Percentiles rank a stretch among this genome's conserved stretches.
Conservation (phyloP, 2,888 invertebrate genomes). For the Pammene aurita region DNA sequence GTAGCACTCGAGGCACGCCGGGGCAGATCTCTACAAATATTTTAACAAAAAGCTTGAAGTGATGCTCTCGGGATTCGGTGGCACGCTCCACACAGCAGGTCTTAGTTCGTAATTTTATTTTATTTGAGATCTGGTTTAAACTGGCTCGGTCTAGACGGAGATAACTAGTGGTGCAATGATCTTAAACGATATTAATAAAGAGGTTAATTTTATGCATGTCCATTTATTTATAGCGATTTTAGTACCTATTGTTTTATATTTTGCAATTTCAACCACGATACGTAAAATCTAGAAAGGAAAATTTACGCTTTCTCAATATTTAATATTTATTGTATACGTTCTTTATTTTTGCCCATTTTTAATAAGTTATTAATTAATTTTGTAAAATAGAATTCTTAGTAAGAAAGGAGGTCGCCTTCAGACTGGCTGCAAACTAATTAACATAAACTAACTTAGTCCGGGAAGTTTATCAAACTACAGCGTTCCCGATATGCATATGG, state of each 20-base stretch:
- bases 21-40: neutral
- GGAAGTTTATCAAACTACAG: conserved; percentile 11
- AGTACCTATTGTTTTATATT: neutral
- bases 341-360: neutral
- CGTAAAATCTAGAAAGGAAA: neutral
- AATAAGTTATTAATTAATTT: neutral
- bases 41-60: neutral
- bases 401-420: neutral
- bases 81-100: neutral
- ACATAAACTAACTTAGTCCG: conserved; percentile 13
- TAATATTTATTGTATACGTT: too few relatives aligned
- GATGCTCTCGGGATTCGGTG: neutral
- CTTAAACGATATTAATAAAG: conserved; percentile 1
- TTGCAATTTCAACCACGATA: neutral
- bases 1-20: neutral
- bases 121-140: conserved; percentile 13
- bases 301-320: too few relatives aligned
- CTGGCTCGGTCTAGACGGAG: conserved; percentile 17
- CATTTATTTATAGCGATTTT: neutral
- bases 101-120: conserved; percentile 23
- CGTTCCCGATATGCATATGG: conserved; percentile 2
- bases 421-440: conserved; percentile 2
- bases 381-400: neutral
- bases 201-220: neutral
- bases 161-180: conserved; percentile 14